Percentiles rank a stretch among this genome's conserved stretches.
These are phyloP conservation scores for Oryzias woworae DNA, from an alignment of 2,113 vertebrate species.

Conservation along the genomic window DNA sequence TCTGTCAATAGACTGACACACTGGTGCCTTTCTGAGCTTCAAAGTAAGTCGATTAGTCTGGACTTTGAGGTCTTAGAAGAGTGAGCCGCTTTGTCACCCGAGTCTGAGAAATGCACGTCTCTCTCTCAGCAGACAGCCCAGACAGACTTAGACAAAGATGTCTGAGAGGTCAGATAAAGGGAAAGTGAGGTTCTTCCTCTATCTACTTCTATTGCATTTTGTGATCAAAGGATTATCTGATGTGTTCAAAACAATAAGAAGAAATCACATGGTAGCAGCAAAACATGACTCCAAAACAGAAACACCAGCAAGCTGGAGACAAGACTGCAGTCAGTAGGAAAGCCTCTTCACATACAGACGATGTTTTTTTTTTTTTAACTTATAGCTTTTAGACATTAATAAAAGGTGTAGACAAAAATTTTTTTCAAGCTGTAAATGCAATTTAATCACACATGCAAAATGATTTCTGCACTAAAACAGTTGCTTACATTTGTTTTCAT, in stretches of 20 bases:
- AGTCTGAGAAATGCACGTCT: conserved; percentile 31
- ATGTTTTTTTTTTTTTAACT: too few relatives aligned
- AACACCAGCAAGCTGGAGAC: conserved; percentile 6
- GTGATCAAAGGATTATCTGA: conserved; percentile 19
- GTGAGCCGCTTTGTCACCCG: conserved; percentile 50
- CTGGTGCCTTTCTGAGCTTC: conserved; percentile 54
- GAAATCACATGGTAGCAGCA: not conserved
- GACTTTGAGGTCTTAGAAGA: conserved; percentile 58
- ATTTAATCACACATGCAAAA: too few relatives aligned
- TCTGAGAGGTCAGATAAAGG: conserved; percentile 11
- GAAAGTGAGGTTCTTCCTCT: not conserved
- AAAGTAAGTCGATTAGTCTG: conserved; percentile 69
- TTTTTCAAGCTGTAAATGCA: too few relatives aligned
- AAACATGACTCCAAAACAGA: conserved; percentile 7
- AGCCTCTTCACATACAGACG: too few relatives aligned
- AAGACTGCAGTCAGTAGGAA: not conserved
- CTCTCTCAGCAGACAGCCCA: conserved; percentile 19
- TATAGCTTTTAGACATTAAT: too few relatives aligned
- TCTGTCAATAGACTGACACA: conserved; percentile 66
- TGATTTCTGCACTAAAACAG: too few relatives aligned
- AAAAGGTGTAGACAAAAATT: too few relatives aligned
- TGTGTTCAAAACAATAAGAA: conserved; percentile 11
- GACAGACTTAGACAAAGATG: conserved; percentile 31
- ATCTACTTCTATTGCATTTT: not conserved
- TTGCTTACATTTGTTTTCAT: too few relatives aligned